phyloP scores from a whole-genome alignment of 2,888 invertebrate species.

The Lasius platythorax region DNA sequence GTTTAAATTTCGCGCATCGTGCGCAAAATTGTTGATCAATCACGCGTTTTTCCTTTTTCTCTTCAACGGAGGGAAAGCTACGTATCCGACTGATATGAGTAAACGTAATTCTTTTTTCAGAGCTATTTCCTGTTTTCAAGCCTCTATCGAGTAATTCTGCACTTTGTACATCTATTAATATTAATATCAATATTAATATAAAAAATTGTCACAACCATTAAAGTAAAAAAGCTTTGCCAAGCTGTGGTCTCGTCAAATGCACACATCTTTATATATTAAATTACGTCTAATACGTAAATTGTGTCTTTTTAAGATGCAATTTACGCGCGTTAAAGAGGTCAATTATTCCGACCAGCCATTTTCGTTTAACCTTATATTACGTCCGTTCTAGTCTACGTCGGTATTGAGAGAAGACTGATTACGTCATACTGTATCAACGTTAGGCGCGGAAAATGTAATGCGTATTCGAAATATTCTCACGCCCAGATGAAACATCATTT shows the following conservation, averaged over 20 bases:
- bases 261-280: not conserved
- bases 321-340: constrained; percentile 37
- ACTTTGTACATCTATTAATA: not conserved
- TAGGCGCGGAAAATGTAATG: constrained; percentile 10
- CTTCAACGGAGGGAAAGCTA: constrained; percentile 14
- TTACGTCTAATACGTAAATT: constrained; percentile 25
- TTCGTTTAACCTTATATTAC: constrained; percentile 4
- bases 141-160: not conserved
- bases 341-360: constrained; percentile 36
- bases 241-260: not conserved
- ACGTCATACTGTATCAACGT: constrained; percentile 1
- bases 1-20: constrained; percentile 17
- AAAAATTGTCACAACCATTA: not conserved
- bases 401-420: constrained; percentile 11
- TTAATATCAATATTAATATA: not conserved
- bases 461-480: constrained; percentile 39
- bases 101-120: constrained; percentile 20
- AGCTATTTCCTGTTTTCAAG: not conserved
- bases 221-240: not conserved
- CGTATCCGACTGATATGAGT: not conserved
- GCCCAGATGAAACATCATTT: constrained; percentile 4
- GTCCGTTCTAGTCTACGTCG: constrained; percentile 7
- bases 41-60: constrained; percentile 12
- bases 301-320: constrained; percentile 32
- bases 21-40: not conserved